Base-by-base conservation (phyloP, 2,888 invertebrate species). In the Lasioglossum oenotherae region DNA sequence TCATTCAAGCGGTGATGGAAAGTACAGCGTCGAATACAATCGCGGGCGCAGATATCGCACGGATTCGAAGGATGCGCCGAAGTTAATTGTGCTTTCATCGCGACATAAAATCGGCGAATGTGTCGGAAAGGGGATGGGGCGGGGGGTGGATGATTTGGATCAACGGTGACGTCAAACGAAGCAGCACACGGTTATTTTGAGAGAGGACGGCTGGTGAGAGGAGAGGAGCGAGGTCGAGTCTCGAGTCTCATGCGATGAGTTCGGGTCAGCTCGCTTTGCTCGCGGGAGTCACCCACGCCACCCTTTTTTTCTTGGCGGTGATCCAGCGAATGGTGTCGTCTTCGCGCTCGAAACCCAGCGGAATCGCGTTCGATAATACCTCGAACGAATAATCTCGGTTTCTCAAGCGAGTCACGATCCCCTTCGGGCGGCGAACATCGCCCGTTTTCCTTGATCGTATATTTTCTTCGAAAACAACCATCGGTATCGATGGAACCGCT, bases 271-370 rank as follows among this genome's bases (percentile, higher is more conserved):
- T 87, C 82, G 89, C 86, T 83, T 82, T 84, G 88, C 87, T 91
- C 92, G 76, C 91, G 87, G 88, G 91, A 90, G 89, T 91, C 92
- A 92, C 92, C 92, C 92, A 92, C 92, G 92, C 92, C 88, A 87
- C 89, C 88, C 89, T 89, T 88, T 92, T 92, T 92, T 92, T 89
- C 87, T 89, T 92, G 90, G 90, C 90, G 67, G 38, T 46, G 44
- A 60, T 78, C 90, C 90, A 90, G 80, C 81, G 82, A 84, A 85
- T 73, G 78, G 83, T 85, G 83, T 75, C 84, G 89, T 44, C 72
- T 80, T 74, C 74, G 78, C 60, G 49, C 41, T 80, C 78, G 74
- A 78, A 86, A 86, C 84, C 78, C 78, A 71, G 76, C 78, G 57
- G 77, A 88, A 81, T 83, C 73, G 72, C 75, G 74, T 41, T 78